Evolutionary conservation across 2,888 invertebrate species (phyloP).

Genomic region (Apeira syringaria): DNA sequence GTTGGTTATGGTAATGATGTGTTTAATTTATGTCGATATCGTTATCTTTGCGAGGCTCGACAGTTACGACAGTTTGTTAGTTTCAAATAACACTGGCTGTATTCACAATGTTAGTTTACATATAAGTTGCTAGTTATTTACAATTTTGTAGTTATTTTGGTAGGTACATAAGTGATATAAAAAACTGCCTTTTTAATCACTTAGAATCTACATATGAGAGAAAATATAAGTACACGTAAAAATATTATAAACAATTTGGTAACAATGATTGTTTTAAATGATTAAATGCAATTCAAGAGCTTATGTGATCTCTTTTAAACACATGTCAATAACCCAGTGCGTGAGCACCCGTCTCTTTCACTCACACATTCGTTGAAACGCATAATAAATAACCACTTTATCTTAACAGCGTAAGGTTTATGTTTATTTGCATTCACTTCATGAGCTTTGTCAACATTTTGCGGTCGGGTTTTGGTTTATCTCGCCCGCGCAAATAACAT

Average conservation of each 20-base stretch:
- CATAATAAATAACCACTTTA: constrained; percentile 33
- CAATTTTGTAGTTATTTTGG: too few species aligned
- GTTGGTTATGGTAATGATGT: constrained; percentile 81
- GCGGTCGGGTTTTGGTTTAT: constrained; percentile 73
- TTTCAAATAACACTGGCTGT: constrained; percentile 8
- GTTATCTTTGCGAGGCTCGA: constrained; percentile 44
- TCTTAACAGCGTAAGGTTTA: constrained; percentile 29
- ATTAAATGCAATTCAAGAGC: neutral
- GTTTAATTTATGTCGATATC: constrained; percentile 68
- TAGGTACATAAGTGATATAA: too few species aligned
- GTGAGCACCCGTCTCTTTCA: constrained; percentile 56
- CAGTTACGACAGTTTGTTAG: constrained; percentile 33
- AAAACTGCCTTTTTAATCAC: too few species aligned
- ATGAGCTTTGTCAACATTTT: constrained; percentile 69
- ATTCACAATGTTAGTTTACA: too few species aligned
- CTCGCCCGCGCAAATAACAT: constrained; percentile 77
- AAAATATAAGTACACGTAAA: too few species aligned
- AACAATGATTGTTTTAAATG: too few species aligned
- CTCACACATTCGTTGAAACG: constrained; percentile 47
- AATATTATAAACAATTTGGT: too few species aligned
- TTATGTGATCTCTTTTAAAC: constrained; percentile 43
- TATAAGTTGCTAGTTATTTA: too few species aligned
- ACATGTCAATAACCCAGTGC: constrained; percentile 37
- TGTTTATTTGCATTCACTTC: constrained; percentile 32
- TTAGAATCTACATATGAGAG: too few species aligned